Evolutionary conservation across 35 echinoderm and acorn worm genomes (phyloP).

Genomic region (Ophiothrix spiculata): DNA sequence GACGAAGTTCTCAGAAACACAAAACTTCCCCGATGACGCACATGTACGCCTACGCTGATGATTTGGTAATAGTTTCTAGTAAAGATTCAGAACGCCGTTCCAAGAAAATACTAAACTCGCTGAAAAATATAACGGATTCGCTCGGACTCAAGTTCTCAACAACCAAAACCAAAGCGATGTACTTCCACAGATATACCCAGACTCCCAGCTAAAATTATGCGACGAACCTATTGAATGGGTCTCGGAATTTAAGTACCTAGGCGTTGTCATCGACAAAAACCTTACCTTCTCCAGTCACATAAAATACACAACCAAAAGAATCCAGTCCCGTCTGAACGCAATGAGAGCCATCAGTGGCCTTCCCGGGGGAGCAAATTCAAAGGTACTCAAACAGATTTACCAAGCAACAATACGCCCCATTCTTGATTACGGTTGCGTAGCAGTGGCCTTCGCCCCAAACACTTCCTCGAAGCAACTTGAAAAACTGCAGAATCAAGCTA

Average conservation of each 20-base stretch:
- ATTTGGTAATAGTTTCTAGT: slow-evolving; percentile 19
- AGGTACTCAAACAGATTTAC: background rate
- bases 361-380: background rate
- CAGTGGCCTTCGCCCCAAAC: background rate
- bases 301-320: background rate
- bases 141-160: background rate
- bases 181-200: background rate
- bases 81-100: background rate
- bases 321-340: slow-evolving; percentile 7
- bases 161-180: slow-evolving; percentile 11
- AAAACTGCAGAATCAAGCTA: slow-evolving; percentile 7
- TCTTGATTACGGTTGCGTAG: background rate
- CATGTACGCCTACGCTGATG: slow-evolving; percentile 24
- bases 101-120: background rate
- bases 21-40: background rate
- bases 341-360: slow-evolving; percentile 12
- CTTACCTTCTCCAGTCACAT: slow-evolving; percentile 7
- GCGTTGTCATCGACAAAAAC: background rate
- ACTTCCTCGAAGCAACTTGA: background rate
- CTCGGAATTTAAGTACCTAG: slow-evolving; percentile 18
- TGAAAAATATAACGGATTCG: background rate
- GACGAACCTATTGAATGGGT: background rate
- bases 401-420: background rate
- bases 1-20: background rate
- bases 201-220: background rate